These are phyloP conservation scores for Drosophila kikkawai DNA, from an alignment of 1,140 invertebrate genomes.

Conservation along the genomic window DNA sequence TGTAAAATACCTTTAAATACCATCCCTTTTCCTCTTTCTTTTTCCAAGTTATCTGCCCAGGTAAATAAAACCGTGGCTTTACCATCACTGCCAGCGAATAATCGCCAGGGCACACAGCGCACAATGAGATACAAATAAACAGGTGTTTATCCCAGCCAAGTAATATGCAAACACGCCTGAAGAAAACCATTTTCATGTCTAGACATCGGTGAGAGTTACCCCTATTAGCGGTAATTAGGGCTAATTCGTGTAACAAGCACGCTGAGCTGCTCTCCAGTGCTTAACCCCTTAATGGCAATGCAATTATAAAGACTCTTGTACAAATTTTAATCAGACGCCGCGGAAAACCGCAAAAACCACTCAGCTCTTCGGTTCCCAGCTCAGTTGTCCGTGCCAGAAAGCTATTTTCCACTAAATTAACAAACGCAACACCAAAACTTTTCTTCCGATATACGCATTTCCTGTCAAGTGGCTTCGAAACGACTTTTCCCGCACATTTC, in stretches of 20 bases:
- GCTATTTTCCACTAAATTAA: conserved; percentile 78
- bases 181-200: conserved; percentile 40
- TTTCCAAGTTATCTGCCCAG: not conserved
- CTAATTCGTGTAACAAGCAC: conserved; percentile 25
- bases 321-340: conserved; percentile 23
- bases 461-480: conserved; percentile 52
- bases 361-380: conserved; percentile 9
- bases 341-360: conserved; percentile 18
- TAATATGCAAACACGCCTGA: conserved; percentile 35
- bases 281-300: conserved; percentile 5
- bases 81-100: not conserved
- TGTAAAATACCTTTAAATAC: not conserved
- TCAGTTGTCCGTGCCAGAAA: conserved; percentile 45
- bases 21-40: not conserved
- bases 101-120: conserved; percentile 5
- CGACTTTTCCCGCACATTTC: conserved; percentile 44
- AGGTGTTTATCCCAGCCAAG: conserved; percentile 37
- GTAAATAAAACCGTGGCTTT: not conserved
- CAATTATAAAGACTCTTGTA: conserved; percentile 16
- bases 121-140: conserved; percentile 43
- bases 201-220: conserved; percentile 31
- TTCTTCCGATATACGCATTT: conserved; percentile 64
- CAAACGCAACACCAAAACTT: conserved; percentile 30
- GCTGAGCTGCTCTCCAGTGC: conserved; percentile 8
- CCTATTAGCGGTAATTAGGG: conserved; percentile 29